Conservation (phyloP, 2,113 vertebrate genomes). For the Mandrillus leucophaeus region DNA sequence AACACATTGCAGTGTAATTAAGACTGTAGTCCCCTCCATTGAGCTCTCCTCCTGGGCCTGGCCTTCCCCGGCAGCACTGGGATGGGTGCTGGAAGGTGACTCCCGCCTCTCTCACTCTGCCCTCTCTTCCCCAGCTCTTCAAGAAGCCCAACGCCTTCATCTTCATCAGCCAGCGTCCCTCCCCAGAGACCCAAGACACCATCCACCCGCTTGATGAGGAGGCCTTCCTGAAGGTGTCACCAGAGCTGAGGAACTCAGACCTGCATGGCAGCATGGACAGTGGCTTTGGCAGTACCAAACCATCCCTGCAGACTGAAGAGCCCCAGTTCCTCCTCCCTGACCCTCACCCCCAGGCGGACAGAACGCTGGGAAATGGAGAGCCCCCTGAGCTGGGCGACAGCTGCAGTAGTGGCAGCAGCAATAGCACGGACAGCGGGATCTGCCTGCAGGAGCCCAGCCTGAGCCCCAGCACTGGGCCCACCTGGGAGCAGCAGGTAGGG, state of each 20-base stretch:
- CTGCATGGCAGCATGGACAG: fast-evolving
- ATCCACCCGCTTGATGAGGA: not conserved
- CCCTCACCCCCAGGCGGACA: fast-evolving
- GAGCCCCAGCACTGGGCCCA: fast-evolving
- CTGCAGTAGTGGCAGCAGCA: fast-evolving
- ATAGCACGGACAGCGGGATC: conserved; percentile 81
- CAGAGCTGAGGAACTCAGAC: conserved; percentile 52
- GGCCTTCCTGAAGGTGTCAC: conserved; percentile 65
- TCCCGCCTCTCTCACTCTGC: not conserved
- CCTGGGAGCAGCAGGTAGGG: not conserved
- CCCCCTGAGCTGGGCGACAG: not conserved
- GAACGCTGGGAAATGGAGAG: not conserved
- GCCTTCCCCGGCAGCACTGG: not conserved
- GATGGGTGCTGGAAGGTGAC: not conserved
- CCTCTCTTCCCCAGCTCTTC: conserved; percentile 76
- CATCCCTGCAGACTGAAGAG: conserved; percentile 60
- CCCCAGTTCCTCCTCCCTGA: conserved; percentile 30
- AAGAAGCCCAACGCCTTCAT: conserved; percentile 61
- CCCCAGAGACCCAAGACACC: not conserved
- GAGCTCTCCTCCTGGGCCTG: not conserved
- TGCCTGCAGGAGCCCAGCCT: conserved; percentile 72
- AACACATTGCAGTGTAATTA: no score
- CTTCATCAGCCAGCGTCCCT: not conserved
- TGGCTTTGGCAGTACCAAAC: conserved; percentile 31
- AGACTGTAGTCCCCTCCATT: not conserved